Evolutionary conservation across 2,888 invertebrate genomes (phyloP), one percentile per base, ranked within the genome.

Genomic region (Ceriagrion tenellum): DNA sequence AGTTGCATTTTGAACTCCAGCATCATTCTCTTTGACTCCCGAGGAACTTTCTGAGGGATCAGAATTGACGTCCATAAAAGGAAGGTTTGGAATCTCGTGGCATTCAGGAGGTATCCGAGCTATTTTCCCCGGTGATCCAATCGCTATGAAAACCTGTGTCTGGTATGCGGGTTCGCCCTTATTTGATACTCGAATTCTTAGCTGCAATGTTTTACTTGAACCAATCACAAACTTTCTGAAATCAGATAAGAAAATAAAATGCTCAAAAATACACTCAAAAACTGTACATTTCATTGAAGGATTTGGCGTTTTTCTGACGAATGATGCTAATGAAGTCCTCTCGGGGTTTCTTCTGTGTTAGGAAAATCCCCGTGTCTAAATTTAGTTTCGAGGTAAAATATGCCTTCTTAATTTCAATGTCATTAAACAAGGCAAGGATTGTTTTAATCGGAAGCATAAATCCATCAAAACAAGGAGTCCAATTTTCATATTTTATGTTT

Each of bases 121-220:
- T 95, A 96, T 95, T 55, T 96, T 96, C 20, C 96, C 95, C 55
- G 96, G 95, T 20, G 95, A 35, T 0, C 96, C 96, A 56, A 96
- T 95, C 23, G 95, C 95, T 23, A 97, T 90, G 18, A 96, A 95
- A 3, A 97, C 95, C 88, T 96, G 96, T 13, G 96, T 96, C 69
- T 96, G 95, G 95, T 96, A 97, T 10, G 97, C 97, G 10, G 96
- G 96, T 95, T 97, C 97, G 0, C 96, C 96, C 0, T 95, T 95
- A 96, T 97, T 97, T 30, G 93, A 95, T 8, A 97, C 95, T 4
- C 95, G 95, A 35, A 97, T 96, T n/a, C 96, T 96, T 91, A 97
- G 95, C 23, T 95, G 95, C 12, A 97, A 91, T 23, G 96, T 96
- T 3, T 96, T 95, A 13, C 95, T 95, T 2, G 96, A 96, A 0